Percentiles rank a stretch among this genome's conserved stretches.
Conservation (phyloP, 2,797 vertebrate species). For the Sebastiscus tertius region DNA sequence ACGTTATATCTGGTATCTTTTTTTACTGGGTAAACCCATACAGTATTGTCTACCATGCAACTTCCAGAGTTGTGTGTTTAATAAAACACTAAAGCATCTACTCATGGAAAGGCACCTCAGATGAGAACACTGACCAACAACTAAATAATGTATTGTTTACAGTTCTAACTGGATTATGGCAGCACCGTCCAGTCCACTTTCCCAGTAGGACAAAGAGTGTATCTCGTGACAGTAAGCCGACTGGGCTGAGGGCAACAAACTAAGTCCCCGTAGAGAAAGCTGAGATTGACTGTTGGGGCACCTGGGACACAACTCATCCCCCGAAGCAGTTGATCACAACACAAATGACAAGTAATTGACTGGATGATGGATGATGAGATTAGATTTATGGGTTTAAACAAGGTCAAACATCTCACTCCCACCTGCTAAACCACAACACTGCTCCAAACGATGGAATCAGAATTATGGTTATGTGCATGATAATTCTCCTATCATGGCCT, state of each 20-base stretch:
- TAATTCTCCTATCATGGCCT: conserved; percentile 76
- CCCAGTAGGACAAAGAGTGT: conserved; percentile 44
- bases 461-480: conserved; percentile 80
- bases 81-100: not conserved
- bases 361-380: conserved; percentile 82
- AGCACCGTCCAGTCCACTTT: conserved; percentile 33
- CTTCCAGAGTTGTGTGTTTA: not conserved
- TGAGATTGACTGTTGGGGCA: conserved; percentile 71
- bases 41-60: not conserved
- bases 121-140: not conserved
- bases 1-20: too few relatives aligned
- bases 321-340: conserved; percentile 79
- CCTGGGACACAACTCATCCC: conserved; percentile 73
- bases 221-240: conserved; percentile 53
- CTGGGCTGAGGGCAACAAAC: conserved; percentile 63
- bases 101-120: not conserved
- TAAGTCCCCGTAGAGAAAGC: conserved; percentile 69
- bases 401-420: conserved; percentile 82
- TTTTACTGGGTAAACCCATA: too few relatives aligned
- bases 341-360: conserved; percentile 85
- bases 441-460: conserved; percentile 70
- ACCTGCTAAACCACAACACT: conserved; percentile 79
- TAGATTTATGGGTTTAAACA: conserved; percentile 83
- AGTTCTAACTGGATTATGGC: conserved; percentile 28
- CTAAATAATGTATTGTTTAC: conserved; percentile 18